These are phyloP conservation scores for Melopsittacus undulatus DNA, from an alignment of 2,797 vertebrate genomes.

Conservation along the genomic window DNA sequence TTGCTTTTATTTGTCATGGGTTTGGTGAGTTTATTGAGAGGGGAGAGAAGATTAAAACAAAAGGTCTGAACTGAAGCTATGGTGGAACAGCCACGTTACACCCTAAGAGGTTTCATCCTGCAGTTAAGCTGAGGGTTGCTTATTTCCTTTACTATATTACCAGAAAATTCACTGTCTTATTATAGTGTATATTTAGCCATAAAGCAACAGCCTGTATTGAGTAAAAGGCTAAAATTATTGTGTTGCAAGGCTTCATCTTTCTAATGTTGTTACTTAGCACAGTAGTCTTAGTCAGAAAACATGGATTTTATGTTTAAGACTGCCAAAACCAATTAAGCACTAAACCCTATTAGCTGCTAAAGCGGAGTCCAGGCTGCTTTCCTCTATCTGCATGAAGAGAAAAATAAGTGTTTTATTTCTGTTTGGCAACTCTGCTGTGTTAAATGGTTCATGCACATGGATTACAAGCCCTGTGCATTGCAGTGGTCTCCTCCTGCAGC, in stretches of 20 bases:
- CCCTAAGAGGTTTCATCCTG: conserved; percentile 8
- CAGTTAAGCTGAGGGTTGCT: conserved; percentile 58
- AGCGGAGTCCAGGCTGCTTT: background rate
- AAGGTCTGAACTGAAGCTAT: background rate
- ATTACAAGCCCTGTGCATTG: background rate
- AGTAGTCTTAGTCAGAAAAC: conserved; percentile 54
- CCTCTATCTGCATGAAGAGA: background rate
- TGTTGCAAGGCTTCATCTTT: conserved; percentile 61
- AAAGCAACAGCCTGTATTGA: conserved; percentile 4
- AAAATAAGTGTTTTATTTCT: background rate
- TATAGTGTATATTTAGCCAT: conserved; percentile 61
- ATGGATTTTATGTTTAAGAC: conserved; percentile 16
- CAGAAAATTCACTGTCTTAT: conserved; percentile 62
- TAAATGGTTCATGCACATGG: fast-evolving
- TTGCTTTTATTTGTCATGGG: background rate
- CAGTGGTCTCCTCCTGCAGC: background rate
- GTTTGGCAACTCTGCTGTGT: background rate
- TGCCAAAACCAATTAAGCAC: conserved; percentile 10
- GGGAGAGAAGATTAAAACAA: background rate
- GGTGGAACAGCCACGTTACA: background rate
- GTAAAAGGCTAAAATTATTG: conserved; percentile 60
- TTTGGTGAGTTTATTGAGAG: background rate
- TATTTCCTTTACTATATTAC: conserved; percentile 61
- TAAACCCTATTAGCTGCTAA: background rate
- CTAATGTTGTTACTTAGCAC: conserved; percentile 49